Percentiles rank a stretch among this genome's conserved stretches.
Evolutionary conservation across 1,140 invertebrate genomes (phyloP).

Genomic region (Steinernema feltiae): DNA sequence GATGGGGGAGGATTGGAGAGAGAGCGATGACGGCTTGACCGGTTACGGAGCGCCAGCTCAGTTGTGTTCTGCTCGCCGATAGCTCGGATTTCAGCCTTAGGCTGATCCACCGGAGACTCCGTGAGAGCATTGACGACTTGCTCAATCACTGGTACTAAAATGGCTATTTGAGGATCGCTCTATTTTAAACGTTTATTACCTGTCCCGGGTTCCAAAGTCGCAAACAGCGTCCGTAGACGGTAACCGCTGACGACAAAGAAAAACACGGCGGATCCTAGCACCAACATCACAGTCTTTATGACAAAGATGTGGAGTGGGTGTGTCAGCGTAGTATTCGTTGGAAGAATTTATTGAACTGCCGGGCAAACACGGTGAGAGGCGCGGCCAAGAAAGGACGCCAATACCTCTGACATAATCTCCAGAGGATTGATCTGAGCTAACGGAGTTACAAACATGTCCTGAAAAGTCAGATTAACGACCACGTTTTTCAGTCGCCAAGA

Average conservation of each 20-base stretch:
- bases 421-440: not conserved
- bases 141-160: not conserved
- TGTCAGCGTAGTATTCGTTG: constrained; percentile 5
- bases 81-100: too few relatives aligned
- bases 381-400: constrained; percentile 4
- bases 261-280: not conserved
- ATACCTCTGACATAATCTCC: not conserved
- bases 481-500: not conserved
- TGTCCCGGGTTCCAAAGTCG: not conserved
- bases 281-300: not conserved
- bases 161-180: not conserved
- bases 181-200: not conserved
- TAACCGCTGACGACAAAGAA: not conserved
- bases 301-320: not conserved
- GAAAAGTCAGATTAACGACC: not conserved
- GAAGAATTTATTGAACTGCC: not conserved
- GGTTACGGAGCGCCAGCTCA: too few relatives aligned
- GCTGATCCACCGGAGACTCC: not conserved
- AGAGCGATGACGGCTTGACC: too few relatives aligned
- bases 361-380: not conserved
- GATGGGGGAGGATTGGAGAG: too few relatives aligned
- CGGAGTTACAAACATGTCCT: not conserved
- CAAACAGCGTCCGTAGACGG: not conserved
- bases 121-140: not conserved
- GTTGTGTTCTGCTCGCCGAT: too few relatives aligned